Conservation (phyloP, 2,113 vertebrate species). For the Hippolais icterina region DNA sequence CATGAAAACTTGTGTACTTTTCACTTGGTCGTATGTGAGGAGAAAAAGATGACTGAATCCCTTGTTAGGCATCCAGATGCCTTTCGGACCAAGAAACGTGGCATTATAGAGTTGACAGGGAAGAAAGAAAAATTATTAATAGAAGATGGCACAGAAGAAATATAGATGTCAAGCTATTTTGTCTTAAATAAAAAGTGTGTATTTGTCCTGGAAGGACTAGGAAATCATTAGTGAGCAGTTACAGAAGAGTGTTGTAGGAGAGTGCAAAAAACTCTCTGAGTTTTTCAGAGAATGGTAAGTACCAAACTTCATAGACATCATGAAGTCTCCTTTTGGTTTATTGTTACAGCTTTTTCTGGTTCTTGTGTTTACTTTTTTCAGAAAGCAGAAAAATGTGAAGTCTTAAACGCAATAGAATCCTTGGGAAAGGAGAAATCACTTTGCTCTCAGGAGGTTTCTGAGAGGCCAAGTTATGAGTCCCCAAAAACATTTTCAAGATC, state of each 20-base stretch:
- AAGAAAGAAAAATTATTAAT: neutral
- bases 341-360: neutral
- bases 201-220: neutral
- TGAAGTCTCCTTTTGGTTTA: neutral
- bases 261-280: neutral
- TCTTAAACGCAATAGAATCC: neutral
- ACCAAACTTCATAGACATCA: neutral
- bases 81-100: neutral
- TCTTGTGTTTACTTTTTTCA: conserved; percentile 12
- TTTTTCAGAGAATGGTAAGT: neutral
- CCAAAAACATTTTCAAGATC: neutral
- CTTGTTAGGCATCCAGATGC: neutral
- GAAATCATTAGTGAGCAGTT: neutral
- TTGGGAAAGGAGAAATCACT: conserved; percentile 7
- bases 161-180: neutral
- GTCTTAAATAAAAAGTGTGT: neutral
- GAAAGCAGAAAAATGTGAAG: conserved; percentile 23
- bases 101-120: neutral
- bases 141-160: neutral
- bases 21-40: neutral
- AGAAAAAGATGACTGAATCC: neutral
- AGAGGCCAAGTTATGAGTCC: neutral
- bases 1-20: neutral
- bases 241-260: neutral
- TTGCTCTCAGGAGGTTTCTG: neutral